Base-by-base conservation (phyloP, 2,888 invertebrate genomes). In the Ectropis crepuscularia region DNA sequence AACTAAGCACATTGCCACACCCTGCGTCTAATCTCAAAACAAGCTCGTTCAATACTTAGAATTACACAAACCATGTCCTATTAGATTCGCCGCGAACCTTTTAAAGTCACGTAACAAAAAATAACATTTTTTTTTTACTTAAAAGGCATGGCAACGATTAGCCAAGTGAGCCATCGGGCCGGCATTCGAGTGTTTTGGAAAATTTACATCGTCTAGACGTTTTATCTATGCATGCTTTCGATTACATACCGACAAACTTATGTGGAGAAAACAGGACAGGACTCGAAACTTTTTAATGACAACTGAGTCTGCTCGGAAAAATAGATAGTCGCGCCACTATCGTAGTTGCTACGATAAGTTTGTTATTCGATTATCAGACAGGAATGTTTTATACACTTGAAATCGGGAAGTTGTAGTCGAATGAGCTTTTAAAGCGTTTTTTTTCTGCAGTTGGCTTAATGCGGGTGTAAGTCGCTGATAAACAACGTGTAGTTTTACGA, bases 151-250 rank as follows among this genome's bases (percentile, higher is more conserved):
- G 16, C 16, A 28, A 28, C 88, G 88, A 91, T 92, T 91, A 90
- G 89, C 91, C 90, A 90, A 91, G 90, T 92, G 90, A 91, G 89
- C 89, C 90, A 92, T 90, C 84, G 86, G 78, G 77, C 79, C 83
- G 89, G 91, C 70, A 92, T 90, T 90, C 88, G 89, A 91, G 90
- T 90, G 90, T 82, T 86, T 83, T 69, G 80, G 79, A 89, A n/a
- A 88, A 89, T 90, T 89, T 90, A 89, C 88, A 84, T 75, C 87
- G 92, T 92, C 92, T 92, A 92, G 91, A 92, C 92, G 74, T 63
- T 77, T 91, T 90, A 92, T 92, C 92, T 80, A 65, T 76, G 60
- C 64, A 59, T 63, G 53, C 57, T 57, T 59, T 57, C 83, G 85
- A 88, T 89, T 79, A 68, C 50, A 12, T 5, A 42, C 2, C 51